Conservation (phyloP, 2,888 invertebrate species). For the Xanthia togata region DNA sequence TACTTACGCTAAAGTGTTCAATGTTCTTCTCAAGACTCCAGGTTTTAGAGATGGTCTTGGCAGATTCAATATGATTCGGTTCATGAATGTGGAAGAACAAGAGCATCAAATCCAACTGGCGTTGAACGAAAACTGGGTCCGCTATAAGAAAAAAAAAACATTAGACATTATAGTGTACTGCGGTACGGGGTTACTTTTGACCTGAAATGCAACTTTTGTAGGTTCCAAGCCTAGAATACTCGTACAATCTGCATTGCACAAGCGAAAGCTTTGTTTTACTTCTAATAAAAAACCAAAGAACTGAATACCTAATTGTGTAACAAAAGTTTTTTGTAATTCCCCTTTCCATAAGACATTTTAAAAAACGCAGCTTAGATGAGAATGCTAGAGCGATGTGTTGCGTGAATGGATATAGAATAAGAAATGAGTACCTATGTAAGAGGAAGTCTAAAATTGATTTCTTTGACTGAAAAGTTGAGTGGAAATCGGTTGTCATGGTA, state of each 20-base stretch:
- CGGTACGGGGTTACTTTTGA: neutral
- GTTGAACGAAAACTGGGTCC: slow-evolving; percentile 81
- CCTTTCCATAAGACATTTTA: too few species aligned
- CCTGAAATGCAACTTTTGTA: neutral
- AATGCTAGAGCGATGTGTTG: too few species aligned
- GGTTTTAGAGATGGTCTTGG: slow-evolving; percentile 84
- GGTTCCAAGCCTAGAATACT: neutral
- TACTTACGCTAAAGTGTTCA: slow-evolving; percentile 85
- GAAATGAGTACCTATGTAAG: too few species aligned
- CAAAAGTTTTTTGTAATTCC: too few species aligned
- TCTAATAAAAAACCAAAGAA: neutral
- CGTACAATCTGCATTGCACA: rapidly evolving
- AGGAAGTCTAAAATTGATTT: too few species aligned
- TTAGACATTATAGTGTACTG: neutral
- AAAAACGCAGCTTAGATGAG: too few species aligned
- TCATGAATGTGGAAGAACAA: slow-evolving; percentile 90
- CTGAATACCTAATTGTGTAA: neutral
- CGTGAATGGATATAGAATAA: too few species aligned
- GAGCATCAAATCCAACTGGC: slow-evolving; percentile 84
- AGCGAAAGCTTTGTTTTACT: neutral
- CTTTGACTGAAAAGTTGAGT: too few species aligned
- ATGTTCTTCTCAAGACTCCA: slow-evolving; percentile 89
- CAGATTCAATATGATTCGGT: slow-evolving; percentile 88
- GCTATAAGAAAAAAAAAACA: slow-evolving; percentile 78
- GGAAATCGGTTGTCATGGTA: too few species aligned